Conservation (phyloP, 2,113 vertebrate genomes). For the Pseudopodoces humilis region DNA sequence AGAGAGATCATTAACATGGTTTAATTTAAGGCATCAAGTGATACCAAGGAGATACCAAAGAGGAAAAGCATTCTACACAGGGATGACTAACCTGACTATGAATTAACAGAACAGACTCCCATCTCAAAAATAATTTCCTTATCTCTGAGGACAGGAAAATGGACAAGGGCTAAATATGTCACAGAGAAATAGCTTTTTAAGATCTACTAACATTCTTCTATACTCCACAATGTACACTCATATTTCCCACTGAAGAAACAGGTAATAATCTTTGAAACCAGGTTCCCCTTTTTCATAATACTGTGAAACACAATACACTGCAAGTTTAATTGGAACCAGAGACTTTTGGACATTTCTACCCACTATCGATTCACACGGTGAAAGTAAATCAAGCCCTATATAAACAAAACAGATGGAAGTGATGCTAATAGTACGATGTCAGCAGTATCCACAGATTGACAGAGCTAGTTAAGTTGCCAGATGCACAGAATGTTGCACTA, state of each 20-base stretch:
- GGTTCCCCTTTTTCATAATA: constrained; percentile 45
- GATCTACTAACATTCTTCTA: neutral
- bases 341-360: constrained; percentile 73
- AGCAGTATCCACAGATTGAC: constrained; percentile 85
- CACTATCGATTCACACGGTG: constrained; percentile 74
- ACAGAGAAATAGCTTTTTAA: neutral
- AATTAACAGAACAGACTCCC: neutral
- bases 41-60: neutral
- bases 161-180: neutral
- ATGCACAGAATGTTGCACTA: constrained; percentile 86
- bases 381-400: constrained; percentile 81
- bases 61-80: neutral
- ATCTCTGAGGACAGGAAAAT: neutral
- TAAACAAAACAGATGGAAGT: constrained; percentile 85
- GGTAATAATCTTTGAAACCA: constrained; percentile 34
- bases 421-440: constrained; percentile 83
- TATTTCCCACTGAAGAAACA: neutral
- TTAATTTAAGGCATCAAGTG: neutral
- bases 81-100: neutral
- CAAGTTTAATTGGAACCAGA: constrained; percentile 71
- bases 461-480: constrained; percentile 82
- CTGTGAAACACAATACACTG: constrained; percentile 47
- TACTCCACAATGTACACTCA: neutral
- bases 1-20: neutral
- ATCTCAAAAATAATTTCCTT: neutral